A percentile compares a stretch with the other conserved stretches of the same genome.
Evolutionary conservation across 1,140 invertebrate genomes (phyloP).

Genomic region (Aphidius ervi): DNA sequence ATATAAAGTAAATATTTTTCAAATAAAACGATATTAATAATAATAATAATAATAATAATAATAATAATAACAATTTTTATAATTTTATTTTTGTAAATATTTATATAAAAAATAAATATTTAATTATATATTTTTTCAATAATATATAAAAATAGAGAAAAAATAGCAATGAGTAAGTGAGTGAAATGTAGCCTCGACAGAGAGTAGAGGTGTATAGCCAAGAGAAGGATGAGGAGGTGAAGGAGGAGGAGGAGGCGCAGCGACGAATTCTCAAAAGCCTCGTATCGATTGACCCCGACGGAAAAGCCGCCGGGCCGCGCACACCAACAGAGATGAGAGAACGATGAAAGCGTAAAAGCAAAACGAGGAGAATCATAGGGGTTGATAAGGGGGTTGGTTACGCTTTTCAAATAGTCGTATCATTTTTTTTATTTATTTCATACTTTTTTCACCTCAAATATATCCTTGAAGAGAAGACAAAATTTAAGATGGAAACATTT

Average conservation of each 20-base stretch:
- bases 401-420: too few relatives aligned
- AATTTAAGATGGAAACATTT: too few relatives aligned
- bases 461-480: too few relatives aligned
- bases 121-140: not conserved
- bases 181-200: not conserved
- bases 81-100: not conserved
- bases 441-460: not conserved
- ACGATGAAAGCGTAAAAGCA: conserved; percentile 3
- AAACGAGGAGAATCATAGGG: too few relatives aligned
- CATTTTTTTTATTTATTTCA: too few relatives aligned
- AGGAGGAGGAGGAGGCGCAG: conserved; percentile 9
- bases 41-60: too few relatives aligned
- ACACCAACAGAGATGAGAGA: conserved; percentile 10
- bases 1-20: too few relatives aligned
- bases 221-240: conserved; percentile 2
- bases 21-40: too few relatives aligned
- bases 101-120: conserved; percentile 3
- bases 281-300: conserved; percentile 25
- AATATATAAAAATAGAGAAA: not conserved
- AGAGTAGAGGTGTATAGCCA: not conserved
- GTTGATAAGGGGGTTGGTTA: too few relatives aligned
- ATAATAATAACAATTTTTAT: too few relatives aligned
- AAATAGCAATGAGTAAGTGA: conserved; percentile 8
- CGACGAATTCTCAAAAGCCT: conserved; percentile 21
- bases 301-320: conserved; percentile 20